These are phyloP conservation scores for Formica selysi DNA, from an alignment of 1,140 invertebrate genomes.

Conservation along the genomic window DNA sequence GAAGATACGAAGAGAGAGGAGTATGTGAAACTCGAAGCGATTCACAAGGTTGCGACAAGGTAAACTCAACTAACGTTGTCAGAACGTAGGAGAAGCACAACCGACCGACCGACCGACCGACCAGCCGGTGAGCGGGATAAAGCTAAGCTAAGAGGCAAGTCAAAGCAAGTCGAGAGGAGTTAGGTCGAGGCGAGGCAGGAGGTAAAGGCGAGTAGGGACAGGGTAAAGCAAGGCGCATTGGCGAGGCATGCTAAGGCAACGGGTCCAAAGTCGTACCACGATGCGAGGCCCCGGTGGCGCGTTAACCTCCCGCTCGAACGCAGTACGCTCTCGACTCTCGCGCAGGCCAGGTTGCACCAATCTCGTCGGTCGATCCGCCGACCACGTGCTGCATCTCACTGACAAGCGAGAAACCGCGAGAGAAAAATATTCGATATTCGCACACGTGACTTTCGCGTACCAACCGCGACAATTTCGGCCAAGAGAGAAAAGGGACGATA, in stretches of 20 bases:
- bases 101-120: slow-evolving; percentile 22
- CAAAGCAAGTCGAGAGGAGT: slow-evolving; percentile 65
- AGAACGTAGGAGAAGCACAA: slow-evolving; percentile 26
- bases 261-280: slow-evolving; percentile 76
- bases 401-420: slow-evolving; percentile 14
- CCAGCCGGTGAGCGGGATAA: slow-evolving; percentile 42
- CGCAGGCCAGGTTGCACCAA: slow-evolving; percentile 83
- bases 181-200: slow-evolving; percentile 71
- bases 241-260: slow-evolving; percentile 77
- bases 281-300: slow-evolving; percentile 75
- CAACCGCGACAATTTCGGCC: not conserved
- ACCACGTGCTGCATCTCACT: slow-evolving; percentile 78
- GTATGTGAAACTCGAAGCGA: slow-evolving; percentile 37
- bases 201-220: slow-evolving; percentile 68
- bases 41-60: slow-evolving; percentile 70
- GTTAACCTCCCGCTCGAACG: slow-evolving; percentile 80
- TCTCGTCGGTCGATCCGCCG: slow-evolving; percentile 68
- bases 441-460: slow-evolving; percentile 20
- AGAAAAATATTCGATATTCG: slow-evolving; percentile 23
- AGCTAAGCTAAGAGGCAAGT: slow-evolving; percentile 65
- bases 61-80: slow-evolving; percentile 67
- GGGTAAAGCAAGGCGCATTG: slow-evolving; percentile 74
- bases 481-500: not conserved
- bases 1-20: slow-evolving; percentile 57
- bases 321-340: slow-evolving; percentile 84